Base-by-base conservation (phyloP, 1,140 invertebrate genomes). In the Pectinophora gossypiella region DNA sequence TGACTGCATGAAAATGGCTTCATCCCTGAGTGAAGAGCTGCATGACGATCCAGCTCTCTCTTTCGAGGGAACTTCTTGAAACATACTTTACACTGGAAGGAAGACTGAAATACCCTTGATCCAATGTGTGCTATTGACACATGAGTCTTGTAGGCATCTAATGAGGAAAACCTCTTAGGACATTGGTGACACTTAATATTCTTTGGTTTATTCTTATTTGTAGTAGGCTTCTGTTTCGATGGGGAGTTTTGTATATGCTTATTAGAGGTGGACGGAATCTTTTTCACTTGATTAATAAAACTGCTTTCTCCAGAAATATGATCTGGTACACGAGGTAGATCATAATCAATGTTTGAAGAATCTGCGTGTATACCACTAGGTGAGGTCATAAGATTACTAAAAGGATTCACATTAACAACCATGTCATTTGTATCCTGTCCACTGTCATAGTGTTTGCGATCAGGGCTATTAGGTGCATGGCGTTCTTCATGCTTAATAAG, bases 11-110 rank as follows among this genome's bases (percentile, higher is more conserved):
- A 88, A 58, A 91, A 92, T 3, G 91, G 87, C 49, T 90, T 90
- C 72, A 90, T 82, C 1, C 88, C 91, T 46, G 91, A 88, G 68
- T 93, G 92, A 1, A 91, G 81, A 4, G 88, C 82, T 6, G 88
- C 78, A 77, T 93, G 92, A 0, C 91, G 84, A 55, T 92, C 91
- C 15, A 93, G 62, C 71, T 93, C 92, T 20, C 91, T 83, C 64
- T 92, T 91, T 0, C 91, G 78, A 13, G 90, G 77, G 54, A 93
- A 93, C n/a, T 89, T 86, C 59, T 91, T 91, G 32, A 88, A 88
- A 66, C 92, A 93, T 19, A 90, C 80, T 45, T 89, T 89, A 59
- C 92, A 93, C 19, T 83, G 85, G 63, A 89, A 88, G 2, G 13
- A 16, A 18, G 36, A 40, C 16, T 40, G 36, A 15, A 40, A 40